Base-by-base conservation (phyloP, 2,797 vertebrate genomes). In the Dryobates pubescens region DNA sequence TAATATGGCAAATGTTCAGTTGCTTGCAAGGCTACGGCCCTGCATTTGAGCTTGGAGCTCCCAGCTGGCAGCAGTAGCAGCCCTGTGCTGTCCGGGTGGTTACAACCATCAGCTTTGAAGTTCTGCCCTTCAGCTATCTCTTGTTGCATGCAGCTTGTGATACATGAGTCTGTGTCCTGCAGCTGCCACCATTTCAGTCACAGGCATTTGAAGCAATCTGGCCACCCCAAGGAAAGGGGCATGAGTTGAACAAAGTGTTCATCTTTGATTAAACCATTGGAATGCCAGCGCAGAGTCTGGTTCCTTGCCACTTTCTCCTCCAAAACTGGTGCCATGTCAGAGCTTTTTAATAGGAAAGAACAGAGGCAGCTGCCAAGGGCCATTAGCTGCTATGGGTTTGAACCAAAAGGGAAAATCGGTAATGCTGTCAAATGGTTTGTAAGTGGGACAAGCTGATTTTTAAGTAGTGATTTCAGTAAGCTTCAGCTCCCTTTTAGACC, bases 171-270 rank as follows among this genome's bases (percentile, higher is more conserved):
- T 54, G 58, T 70, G 96, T 96, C 95, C 92, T 81, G 95, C 97
- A 98, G 97, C 97, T 98, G 97, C 97, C 96, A 85, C 96, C 69
- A 36, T 94, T 96, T 95, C 94, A 97, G 96, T 95, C 96, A 95
- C 91, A 95, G 94, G 96, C 96, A 74, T 97, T 97, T 97, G 97
- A 97, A 97, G 96, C 94, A 56, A 80, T 77, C 93, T 92, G 82
- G 71, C 95, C 95, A 95, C 96, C 95, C 84, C 2, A 4, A 73
- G 69, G 91, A 96, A 94, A 88, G 96, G 83, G 95, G 93, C 94
- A 95, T 91, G 95, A 97, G 94, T 75, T 96, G 97, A 96, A 96
- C 94, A 93, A 97, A 97, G 85, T 96, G 95, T 92, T 89, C 91
- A 45, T 94, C 96, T 97, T 96, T 95, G 94, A 64, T 94, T 97